These are phyloP conservation scores for Sciurus vulgaris DNA, from an alignment of 2,797 vertebrate species.

Conservation along the genomic window DNA sequence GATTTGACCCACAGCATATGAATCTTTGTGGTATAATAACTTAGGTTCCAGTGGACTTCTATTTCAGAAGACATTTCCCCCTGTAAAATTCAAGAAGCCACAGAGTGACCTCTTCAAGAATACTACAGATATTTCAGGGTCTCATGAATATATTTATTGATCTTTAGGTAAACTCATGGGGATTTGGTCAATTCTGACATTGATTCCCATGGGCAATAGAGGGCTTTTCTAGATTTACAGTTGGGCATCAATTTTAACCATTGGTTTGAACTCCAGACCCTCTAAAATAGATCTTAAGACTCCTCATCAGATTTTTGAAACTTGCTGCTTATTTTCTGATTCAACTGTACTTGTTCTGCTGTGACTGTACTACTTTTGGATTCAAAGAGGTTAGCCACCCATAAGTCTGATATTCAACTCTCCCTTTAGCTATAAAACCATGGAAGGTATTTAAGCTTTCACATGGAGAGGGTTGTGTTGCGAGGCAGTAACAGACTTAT, in stretches of 20 bases:
- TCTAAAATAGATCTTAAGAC: slow-evolving; percentile 76
- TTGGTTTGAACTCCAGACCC: slow-evolving; percentile 68
- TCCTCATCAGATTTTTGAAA: slow-evolving; percentile 75
- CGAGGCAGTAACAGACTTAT: neutral
- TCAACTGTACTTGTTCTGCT: slow-evolving; percentile 77
- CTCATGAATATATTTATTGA: slow-evolving; percentile 71
- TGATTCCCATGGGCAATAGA: slow-evolving; percentile 61
- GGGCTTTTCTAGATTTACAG: slow-evolving; percentile 75
- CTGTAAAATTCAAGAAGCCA: slow-evolving; percentile 44
- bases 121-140: slow-evolving; percentile 28
- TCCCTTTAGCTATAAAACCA: neutral
- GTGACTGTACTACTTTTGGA: slow-evolving; percentile 63
- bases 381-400: slow-evolving; percentile 54
- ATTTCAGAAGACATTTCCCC: neutral
- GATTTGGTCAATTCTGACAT: slow-evolving; percentile 73
- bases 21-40: slow-evolving; percentile 20
- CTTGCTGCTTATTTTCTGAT: slow-evolving; percentile 74
- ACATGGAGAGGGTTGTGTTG: neutral
- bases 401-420: slow-evolving; percentile 45
- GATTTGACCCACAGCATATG: slow-evolving; percentile 8
- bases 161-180: slow-evolving; percentile 70
- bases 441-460: slow-evolving; percentile 35
- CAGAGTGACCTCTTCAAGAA: slow-evolving; percentile 58
- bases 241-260: slow-evolving; percentile 63
- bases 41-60: neutral